Evolutionary conservation across 2,797 vertebrate genomes (phyloP).

Genomic region (Philypnodon macrostomus): DNA sequence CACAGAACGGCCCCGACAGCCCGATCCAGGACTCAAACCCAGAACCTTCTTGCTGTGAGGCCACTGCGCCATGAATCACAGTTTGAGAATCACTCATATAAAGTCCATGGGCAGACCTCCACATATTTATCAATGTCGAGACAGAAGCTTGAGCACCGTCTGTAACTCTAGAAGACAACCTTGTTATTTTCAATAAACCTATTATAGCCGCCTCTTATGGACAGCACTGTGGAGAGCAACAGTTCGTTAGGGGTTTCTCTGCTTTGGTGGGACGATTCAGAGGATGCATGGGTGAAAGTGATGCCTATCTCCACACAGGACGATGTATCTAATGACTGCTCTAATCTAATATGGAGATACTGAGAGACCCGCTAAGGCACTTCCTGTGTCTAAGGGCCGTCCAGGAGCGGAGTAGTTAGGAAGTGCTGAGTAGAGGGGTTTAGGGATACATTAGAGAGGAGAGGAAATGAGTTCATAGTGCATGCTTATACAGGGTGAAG

Average conservation of each 20-base stretch:
- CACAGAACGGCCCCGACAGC: too few species aligned
- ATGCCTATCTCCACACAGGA: constrained; percentile 58
- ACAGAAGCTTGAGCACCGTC: constrained; percentile 45
- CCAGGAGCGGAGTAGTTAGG: constrained; percentile 54
- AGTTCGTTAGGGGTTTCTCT: constrained; percentile 60
- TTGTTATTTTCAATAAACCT: constrained; percentile 73
- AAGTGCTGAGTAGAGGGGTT: constrained; percentile 62
- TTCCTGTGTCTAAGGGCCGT: constrained; percentile 71
- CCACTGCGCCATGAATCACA: background rate
- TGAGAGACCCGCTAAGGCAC: constrained; percentile 70
- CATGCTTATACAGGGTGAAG: constrained; percentile 39
- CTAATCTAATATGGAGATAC: constrained; percentile 71
- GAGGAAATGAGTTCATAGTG: constrained; percentile 46
- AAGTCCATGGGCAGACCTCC: constrained; percentile 23
- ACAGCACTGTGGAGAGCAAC: constrained; percentile 40
- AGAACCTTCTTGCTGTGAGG: too few species aligned
- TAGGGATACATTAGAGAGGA: constrained; percentile 63
- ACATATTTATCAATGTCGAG: constrained; percentile 49
- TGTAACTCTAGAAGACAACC: constrained; percentile 70
- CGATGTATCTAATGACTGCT: constrained; percentile 44
- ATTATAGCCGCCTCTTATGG: constrained; percentile 63
- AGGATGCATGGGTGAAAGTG: constrained; percentile 56
- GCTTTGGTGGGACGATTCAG: constrained; percentile 49
- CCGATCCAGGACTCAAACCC: too few species aligned
- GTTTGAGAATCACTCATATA: too few species aligned